Conservation (phyloP, 2,113 vertebrate genomes). For the Sceloporus tristichus region DNA sequence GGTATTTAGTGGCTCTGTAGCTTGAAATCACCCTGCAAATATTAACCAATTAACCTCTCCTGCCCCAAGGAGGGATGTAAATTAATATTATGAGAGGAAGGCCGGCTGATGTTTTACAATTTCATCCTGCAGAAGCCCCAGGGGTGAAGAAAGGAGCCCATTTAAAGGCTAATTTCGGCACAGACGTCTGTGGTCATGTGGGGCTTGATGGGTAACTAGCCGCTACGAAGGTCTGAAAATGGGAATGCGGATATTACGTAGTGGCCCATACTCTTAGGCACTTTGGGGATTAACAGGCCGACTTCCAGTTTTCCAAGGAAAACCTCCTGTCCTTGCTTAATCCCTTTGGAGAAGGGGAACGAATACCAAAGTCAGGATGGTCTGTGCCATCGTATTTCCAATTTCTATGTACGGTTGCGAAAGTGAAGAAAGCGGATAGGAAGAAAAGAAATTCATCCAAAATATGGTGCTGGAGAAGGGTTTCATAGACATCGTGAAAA, state of each 20-base stretch:
- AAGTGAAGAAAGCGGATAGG: no score
- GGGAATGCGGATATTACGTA: no score
- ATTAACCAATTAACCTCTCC: slow-evolving; percentile 38
- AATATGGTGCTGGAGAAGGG: no score
- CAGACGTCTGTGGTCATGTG: background rate
- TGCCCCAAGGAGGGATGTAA: slow-evolving; percentile 1
- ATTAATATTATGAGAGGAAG: background rate
- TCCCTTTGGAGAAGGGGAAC: background rate
- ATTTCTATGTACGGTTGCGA: no score
- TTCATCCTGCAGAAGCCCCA: background rate
- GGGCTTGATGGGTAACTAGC: background rate
- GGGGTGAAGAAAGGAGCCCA: background rate
- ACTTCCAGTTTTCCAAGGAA: background rate
- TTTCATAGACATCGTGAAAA: no score
- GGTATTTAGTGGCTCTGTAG: background rate
- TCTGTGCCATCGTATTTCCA: no score
- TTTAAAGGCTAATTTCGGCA: background rate
- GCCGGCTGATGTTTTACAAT: no score
- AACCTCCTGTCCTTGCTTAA: background rate
- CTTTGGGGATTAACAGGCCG: no score
- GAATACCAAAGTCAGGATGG: background rate
- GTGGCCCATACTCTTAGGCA: background rate
- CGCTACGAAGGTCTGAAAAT: background rate
- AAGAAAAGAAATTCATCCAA: no score
- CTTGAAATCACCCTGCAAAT: slow-evolving; percentile 18